Evolutionary conservation across 2,113 vertebrate genomes (phyloP).

Genomic region (Isichthys henryi): DNA sequence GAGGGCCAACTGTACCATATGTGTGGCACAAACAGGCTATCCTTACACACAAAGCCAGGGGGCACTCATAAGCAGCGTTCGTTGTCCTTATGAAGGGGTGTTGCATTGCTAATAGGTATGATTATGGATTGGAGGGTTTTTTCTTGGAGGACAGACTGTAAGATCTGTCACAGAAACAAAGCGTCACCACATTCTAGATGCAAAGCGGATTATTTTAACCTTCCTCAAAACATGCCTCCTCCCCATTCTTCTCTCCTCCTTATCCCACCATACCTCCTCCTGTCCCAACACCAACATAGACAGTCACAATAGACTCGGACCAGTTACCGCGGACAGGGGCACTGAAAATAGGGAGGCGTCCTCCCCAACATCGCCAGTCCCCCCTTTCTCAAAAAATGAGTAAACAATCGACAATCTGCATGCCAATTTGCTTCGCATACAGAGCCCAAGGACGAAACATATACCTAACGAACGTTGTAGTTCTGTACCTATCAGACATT

Average conservation of each 20-base stretch:
- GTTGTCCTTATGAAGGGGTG: background rate
- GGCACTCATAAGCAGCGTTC: background rate
- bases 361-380: too few species aligned
- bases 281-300: background rate
- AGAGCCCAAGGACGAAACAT: background rate
- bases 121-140: background rate
- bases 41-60: background rate
- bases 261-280: background rate
- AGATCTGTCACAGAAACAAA: background rate
- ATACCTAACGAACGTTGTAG: background rate
- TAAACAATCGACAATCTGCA: background rate
- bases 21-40: background rate
- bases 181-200: background rate
- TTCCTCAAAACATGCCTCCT: background rate
- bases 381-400: too few species aligned
- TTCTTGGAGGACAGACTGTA: background rate
- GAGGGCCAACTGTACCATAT: background rate
- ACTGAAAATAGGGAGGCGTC: background rate
- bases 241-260: background rate
- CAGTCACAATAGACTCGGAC: background rate
- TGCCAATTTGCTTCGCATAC: background rate
- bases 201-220: background rate
- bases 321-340: background rate
- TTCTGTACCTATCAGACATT: background rate
- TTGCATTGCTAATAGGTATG: background rate